Base-by-base conservation (phyloP, 2,113 vertebrate species). In the Hypocryptadius cinnamomeus region DNA sequence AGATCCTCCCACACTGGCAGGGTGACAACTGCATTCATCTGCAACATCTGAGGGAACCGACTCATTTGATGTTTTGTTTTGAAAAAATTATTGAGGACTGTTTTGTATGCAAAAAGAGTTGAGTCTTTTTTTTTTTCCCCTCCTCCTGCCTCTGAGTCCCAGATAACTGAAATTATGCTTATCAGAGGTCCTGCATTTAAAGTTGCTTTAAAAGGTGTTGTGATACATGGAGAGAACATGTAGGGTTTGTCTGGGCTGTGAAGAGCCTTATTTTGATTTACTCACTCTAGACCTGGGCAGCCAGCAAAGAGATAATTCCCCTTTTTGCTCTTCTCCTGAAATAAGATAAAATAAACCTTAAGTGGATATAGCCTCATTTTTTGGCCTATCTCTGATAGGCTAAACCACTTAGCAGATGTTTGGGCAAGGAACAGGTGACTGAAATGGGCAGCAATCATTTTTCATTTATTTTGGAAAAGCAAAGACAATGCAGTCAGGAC, bases 21-120 rank as follows among this genome's bases (percentile, higher is more conserved):
- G 6, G 85, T 60, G 90, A 93, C 77, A 78, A 45, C 72, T 56
- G 76, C 72, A 20, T 64, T 93, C 92, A 84, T 79, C 80, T 83
- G 57, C 87, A 92, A 59, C 91, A 70, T 93, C 94, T 89, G 81
- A 94, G 54, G 87, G 71, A 87, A 22, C 61, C 1, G 4, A 5
- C 77, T 37, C 79, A 89, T 92, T 82, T 92, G 84, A 91, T 92
- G 91, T 94, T 81, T 54, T 90, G 85, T 87, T 95, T 92, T 82
- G 82, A 65, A 84, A 59, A 85, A 80, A 57, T 15, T 39, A 72
- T 33, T 5, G 61, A 87, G 85, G 69, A 10, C 50, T 91, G 51
- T 66, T 96, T 94, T 91, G 82, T 87, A 91, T 87, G 90, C 93
- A 91, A 63, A 94, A 85, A 64, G 47, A 11, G 13, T 24, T 11